Conservation (phyloP, 23 tunicate genomes). For the Trididemnum miniatum region DNA sequence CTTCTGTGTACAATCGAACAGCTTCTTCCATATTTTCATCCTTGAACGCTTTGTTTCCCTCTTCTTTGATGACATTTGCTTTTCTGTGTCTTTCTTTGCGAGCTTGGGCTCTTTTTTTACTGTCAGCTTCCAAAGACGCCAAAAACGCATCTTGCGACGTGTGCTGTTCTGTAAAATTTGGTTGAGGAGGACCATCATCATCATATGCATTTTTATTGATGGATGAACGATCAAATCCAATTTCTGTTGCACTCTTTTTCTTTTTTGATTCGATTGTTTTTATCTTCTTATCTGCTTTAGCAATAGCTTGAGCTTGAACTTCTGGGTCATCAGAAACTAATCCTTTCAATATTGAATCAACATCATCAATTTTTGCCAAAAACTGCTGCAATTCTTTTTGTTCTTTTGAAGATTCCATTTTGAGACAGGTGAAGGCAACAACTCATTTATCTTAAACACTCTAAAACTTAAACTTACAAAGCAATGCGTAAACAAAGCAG, state of each 20-base stretch:
- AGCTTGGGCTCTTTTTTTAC: constrained; percentile 57
- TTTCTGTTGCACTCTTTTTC: constrained; percentile 15
- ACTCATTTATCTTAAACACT: too few species aligned
- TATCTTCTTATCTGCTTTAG: constrained; percentile 64
- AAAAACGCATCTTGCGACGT: constrained; percentile 67
- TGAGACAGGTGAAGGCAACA: too few species aligned
- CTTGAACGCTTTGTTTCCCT: constrained; percentile 69
- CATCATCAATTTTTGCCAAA: constrained; percentile 61
- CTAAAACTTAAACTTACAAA: too few species aligned
- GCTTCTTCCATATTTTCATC: constrained; percentile 44
- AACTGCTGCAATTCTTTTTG: constrained; percentile 69
- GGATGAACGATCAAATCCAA: constrained; percentile 56
- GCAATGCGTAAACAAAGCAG: too few species aligned
- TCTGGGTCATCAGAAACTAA: constrained; percentile 45
- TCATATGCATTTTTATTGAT: constrained; percentile 78
- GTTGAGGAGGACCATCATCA: constrained; percentile 11
- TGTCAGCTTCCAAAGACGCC: constrained; percentile 69
- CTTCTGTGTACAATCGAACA: constrained; percentile 62
- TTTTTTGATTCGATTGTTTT: constrained; percentile 19
- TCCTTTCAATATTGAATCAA: constrained; percentile 70
- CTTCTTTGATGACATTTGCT: constrained; percentile 64
- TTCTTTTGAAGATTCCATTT: constrained; percentile 29
- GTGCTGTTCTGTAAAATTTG: constrained; percentile 40
- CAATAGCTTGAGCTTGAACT: constrained; percentile 48
- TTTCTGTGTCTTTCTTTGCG: constrained; percentile 75